phyloP scores from a whole-genome alignment of 2,113 vertebrate genomes.

The Cheirogaleus medius region DNA sequence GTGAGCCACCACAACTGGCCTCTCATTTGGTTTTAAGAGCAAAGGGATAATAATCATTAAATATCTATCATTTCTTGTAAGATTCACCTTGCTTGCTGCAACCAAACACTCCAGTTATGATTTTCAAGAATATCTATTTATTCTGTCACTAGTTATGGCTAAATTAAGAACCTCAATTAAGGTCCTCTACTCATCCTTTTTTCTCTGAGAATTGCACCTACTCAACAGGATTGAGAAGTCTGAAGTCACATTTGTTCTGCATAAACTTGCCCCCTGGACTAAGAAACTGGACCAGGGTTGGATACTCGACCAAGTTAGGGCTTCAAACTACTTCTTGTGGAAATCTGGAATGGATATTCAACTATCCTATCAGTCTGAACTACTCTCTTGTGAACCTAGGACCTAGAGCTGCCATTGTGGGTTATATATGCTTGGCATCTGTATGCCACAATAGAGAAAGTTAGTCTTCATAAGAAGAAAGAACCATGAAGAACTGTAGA shows the following conservation, averaged over 20 bases:
- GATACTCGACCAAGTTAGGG: background rate
- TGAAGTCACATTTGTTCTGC: background rate
- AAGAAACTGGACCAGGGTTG: background rate
- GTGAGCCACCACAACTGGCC: background rate
- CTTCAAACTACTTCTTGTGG: background rate
- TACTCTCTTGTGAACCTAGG: background rate
- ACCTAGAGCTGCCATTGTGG: background rate
- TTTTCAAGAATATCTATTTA: constrained; percentile 6
- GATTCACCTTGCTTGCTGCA: background rate
- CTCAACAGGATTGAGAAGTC: background rate
- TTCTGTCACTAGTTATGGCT: background rate
- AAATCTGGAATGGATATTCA: constrained; percentile 6
- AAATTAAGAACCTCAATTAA: constrained; percentile 13
- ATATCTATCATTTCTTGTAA: background rate
- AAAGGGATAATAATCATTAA: background rate
- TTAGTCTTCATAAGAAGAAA: background rate
- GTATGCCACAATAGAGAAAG: background rate
- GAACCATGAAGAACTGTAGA: background rate
- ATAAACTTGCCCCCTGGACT: background rate
- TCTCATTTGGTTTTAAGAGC: constrained; percentile 14
- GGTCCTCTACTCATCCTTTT: background rate
- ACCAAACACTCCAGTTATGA: background rate
- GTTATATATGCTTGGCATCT: background rate
- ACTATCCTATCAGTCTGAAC: background rate
- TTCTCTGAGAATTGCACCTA: background rate